Base-by-base conservation (phyloP, 2,113 vertebrate genomes). In the Gymnorhina tibicen region DNA sequence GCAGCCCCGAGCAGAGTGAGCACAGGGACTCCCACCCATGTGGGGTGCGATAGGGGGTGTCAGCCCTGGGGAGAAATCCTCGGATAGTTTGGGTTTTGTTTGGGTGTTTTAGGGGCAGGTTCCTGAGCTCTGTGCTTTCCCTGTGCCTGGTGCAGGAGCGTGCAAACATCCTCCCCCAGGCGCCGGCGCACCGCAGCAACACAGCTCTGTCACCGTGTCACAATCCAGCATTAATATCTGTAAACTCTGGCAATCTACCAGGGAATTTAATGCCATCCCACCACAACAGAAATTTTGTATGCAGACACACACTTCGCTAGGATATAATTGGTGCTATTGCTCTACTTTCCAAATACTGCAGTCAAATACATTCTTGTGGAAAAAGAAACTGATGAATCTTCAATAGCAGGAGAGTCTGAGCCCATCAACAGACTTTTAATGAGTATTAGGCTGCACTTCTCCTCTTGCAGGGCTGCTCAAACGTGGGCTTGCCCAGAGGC, bases 311-410 rank as follows among this genome's bases (percentile, higher is more conserved):
- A 24, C 35, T 86, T 75, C 75, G 49, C 77, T 75, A 23, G 69
- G 46, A 60, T 89, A 46, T 82, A 92, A 94, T 78, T 85, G 84
- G 58, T 91, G 85, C 62, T 89, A 18, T 73, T 96, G 78, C 89
- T 96, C 79, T n/a, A 62, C 85, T 96, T 96, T 94, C 81, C 80
- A 79, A 85, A 87, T 37, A 27, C n/a, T 82, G 74, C 69, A 69
- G 90, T 94, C 70, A 50, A 55, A 82, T 52, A 56, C 30, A 32
- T 77, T 73, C 70, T 75, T 1, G 11, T 56, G 74, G 89, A 89
- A 89, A 91, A 63, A 82, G 33, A 85, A 80, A 39, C 68, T n/a
- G 86, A 83, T 87, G 78, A 87, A 56, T 85, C 87, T 83, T 80
- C 89, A 85, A 39, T 35, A 91, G 53, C 44, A 47, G 59, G 72